Conservation (phyloP, 2,888 invertebrate genomes). For the Invenusta paracnida region DNA sequence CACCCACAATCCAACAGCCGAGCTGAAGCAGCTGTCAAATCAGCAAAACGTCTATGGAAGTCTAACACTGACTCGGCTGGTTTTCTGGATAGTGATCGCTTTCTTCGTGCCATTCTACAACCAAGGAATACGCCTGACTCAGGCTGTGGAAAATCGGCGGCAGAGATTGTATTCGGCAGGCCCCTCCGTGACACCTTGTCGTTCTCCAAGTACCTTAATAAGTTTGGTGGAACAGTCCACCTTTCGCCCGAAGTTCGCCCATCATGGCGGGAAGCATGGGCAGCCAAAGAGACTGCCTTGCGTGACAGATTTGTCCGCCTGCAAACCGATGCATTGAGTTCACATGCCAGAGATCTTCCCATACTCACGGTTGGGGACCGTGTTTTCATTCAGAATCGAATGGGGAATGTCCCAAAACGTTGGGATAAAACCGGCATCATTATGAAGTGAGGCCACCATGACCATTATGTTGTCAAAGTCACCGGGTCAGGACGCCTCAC, state of each 20-base stretch:
- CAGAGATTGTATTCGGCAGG: not conserved
- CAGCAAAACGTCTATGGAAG: slow-evolving; percentile 47
- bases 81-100: slow-evolving; percentile 44
- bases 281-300: not conserved
- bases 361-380: not conserved
- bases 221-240: slow-evolving; percentile 2
- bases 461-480: not conserved
- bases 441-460: not conserved
- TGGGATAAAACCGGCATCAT: not conserved
- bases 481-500: not conserved
- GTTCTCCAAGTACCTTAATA: too few relatives aligned
- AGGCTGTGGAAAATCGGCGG: not conserved
- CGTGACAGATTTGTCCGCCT: not conserved
- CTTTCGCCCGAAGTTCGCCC: not conserved
- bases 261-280: not conserved
- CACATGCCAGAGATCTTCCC: not conserved
- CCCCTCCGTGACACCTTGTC: slow-evolving; percentile 43
- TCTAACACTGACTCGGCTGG: slow-evolving; percentile 45
- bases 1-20: slow-evolving; percentile 46
- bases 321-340: not conserved
- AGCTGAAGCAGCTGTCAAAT: slow-evolving; percentile 47
- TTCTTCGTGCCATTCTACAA: slow-evolving; percentile 46
- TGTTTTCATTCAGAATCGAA: not conserved
- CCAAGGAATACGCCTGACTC: not conserved
- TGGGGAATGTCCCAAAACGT: not conserved